Base-by-base conservation (phyloP, 1,140 invertebrate species). In the Muscidifurax raptorellus region DNA sequence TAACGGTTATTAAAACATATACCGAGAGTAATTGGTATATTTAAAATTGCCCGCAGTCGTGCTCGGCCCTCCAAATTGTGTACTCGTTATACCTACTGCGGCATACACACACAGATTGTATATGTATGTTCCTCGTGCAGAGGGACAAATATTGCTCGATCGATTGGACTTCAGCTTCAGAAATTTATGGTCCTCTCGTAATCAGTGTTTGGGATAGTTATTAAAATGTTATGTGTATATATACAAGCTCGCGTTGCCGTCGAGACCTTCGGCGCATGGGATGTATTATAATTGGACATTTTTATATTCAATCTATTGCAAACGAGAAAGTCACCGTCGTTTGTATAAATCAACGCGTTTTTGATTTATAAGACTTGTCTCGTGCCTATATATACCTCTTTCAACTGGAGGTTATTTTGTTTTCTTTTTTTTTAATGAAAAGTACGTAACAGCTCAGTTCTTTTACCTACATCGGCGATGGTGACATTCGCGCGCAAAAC, bases 1-100 rank as follows among this genome's bases (percentile, higher is more conserved):
- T 40, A 79, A 79, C 82, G 76, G 72, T 81, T 80, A 85, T 85
- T 85, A 85, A 85, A 84, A 80, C 71, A 80, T 77, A 81, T 32
- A 32, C 72, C 79, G 79, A 69, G 79, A 69, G 79, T 85, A 85
- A 85, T 85, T 85, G 83, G 83, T 80, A 76, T 75, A 80, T 81
- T 81, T 77, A 76, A 81, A 85, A 81, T 81, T 77, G 74, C 15
- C 13, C 80, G 75, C 18, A 47, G 44, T 32, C 75, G n/a, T 40
- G 36, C 7, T 36, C 0, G 36, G 32, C 0, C 30, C 22, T 9
- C 32, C 59, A n/a, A 30, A 5, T 74, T 9, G 72, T 30, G 52
- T 28, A 81, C 69, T 82, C 71, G 47, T 82, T 82, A 74, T 67
- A 30, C 30, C 66, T 6, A 28, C 66, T 67, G 66, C 59, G 13